These are phyloP conservation scores for Drosophila bocki DNA, from an alignment of 1,140 invertebrate genomes.

Conservation along the genomic window DNA sequence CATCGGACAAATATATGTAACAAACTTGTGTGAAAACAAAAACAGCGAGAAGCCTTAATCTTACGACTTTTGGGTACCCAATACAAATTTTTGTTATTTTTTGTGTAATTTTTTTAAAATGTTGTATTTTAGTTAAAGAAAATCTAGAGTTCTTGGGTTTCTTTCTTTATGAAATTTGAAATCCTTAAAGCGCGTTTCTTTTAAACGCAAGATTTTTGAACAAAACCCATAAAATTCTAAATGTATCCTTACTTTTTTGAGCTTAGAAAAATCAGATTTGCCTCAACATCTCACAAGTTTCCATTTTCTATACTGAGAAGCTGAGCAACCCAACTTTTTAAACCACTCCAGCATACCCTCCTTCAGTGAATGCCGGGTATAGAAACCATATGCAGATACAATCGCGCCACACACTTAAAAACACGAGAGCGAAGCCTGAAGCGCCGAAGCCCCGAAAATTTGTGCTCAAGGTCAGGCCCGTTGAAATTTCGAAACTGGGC, in stretches of 20 bases:
- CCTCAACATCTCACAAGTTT: background rate
- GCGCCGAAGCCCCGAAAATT: conserved; percentile 69
- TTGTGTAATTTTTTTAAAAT: rapidly evolving
- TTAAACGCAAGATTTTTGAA: background rate
- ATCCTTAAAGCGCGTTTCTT: too few relatives aligned
- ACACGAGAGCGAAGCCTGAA: conserved; percentile 32
- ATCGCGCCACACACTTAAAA: conserved; percentile 35
- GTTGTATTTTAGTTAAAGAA: background rate
- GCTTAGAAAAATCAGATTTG: background rate
- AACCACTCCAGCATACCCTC: conserved; percentile 11
- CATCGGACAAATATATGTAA: conserved; percentile 6
- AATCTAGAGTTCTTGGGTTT: too few relatives aligned
- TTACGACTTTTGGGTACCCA: background rate
- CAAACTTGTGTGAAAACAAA: background rate
- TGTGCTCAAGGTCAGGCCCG: conserved; percentile 73
- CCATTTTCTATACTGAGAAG: background rate
- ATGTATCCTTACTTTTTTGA: background rate
- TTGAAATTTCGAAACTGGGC: conserved; percentile 79
- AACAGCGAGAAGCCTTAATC: background rate
- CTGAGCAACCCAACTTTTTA: background rate
- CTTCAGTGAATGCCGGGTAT: conserved; percentile 1
- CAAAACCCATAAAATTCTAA: background rate
- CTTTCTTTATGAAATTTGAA: too few relatives aligned
- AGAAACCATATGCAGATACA: conserved; percentile 29
- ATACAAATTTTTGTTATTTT: background rate